These are phyloP conservation scores for Drosophila oshimai DNA, from an alignment of 1,140 invertebrate species.

Conservation along the genomic window DNA sequence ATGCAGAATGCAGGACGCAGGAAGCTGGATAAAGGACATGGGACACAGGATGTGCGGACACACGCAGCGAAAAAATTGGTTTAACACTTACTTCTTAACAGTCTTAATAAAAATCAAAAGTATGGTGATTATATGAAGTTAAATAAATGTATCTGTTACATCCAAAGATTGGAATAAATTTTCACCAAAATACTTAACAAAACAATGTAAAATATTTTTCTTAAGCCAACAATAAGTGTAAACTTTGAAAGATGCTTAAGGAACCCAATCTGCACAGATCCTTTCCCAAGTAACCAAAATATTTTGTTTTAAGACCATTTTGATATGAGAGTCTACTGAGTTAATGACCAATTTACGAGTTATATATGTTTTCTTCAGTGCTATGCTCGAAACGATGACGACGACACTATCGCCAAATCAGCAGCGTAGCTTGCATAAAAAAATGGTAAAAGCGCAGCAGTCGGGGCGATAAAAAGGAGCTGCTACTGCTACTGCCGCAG, in stretches of 20 bases:
- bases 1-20: constrained; percentile 11
- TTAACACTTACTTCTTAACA: too few species aligned
- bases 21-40: constrained; percentile 22
- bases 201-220: too few species aligned
- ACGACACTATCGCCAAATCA: constrained; percentile 78
- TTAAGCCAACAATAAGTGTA: too few species aligned
- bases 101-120: too few species aligned
- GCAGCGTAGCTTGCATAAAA: constrained; percentile 72
- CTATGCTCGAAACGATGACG: constrained; percentile 20
- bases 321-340: not conserved
- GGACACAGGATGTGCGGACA: constrained; percentile 9
- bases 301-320: not conserved
- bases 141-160: too few species aligned
- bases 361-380: not conserved
- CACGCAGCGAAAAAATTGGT: not conserved
- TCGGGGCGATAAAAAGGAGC: constrained; percentile 62
- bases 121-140: too few species aligned
- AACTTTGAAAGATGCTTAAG: too few species aligned
- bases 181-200: too few species aligned
- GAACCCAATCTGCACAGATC: too few species aligned
- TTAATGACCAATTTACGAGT: not conserved
- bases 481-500: constrained; percentile 4
- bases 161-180: too few species aligned
- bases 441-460: constrained; percentile 64
- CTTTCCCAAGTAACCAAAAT: too few species aligned